A percentile compares a stretch with the other conserved stretches of the same genome.
These are phyloP conservation scores for Macaca mulatta DNA, from an alignment of 2,113 vertebrate species.

Conservation along the genomic window DNA sequence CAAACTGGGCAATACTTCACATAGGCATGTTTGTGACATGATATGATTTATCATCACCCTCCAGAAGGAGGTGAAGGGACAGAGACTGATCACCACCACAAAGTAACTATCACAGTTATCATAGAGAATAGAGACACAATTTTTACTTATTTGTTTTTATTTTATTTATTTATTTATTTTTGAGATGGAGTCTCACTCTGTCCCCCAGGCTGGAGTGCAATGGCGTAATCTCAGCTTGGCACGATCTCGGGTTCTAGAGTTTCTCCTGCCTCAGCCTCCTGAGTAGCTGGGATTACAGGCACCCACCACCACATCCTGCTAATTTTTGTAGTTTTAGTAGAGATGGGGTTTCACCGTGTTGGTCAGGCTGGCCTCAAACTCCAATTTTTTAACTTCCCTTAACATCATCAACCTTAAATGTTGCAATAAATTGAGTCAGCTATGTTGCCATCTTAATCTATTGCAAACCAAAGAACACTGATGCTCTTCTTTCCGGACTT, in stretches of 20 bases:
- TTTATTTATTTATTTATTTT: no score
- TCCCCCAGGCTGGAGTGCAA: no score
- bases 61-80: neutral
- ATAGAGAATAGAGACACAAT: neutral
- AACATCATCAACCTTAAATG: neutral
- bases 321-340: no score
- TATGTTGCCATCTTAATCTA: neutral
- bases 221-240: rapidly evolving
- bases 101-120: neutral
- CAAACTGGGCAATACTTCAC: neutral
- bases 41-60: slow-evolving; percentile 30
- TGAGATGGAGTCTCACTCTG: no score
- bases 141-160: neutral
- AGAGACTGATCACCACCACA: neutral
- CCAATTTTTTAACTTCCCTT: no score
- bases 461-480: neutral
- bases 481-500: neutral
- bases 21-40: neutral
- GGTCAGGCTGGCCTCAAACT: no score
- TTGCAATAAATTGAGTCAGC: neutral
- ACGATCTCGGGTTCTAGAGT: no score
- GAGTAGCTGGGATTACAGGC: no score
- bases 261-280: no score
- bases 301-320: no score
- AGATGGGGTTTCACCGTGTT: no score